Base-by-base conservation (phyloP, 1,140 invertebrate species). In the Helicoverpa armigera region DNA sequence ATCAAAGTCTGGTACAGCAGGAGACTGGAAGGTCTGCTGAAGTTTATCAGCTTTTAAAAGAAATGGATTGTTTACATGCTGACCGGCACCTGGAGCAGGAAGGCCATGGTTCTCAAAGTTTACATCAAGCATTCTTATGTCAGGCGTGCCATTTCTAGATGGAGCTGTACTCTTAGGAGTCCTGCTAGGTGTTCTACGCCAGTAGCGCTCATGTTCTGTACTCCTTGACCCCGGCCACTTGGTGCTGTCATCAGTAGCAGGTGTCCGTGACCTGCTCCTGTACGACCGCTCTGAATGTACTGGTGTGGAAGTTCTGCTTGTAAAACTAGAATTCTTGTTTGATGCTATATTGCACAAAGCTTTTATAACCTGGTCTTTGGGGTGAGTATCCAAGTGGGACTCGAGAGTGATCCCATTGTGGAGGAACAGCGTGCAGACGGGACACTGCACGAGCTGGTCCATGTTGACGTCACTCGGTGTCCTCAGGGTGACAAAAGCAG, bases 361-460 rank as follows among this genome's bases (percentile, higher is more conserved):
- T 88, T 97, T 97, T 82, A 98, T 98, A 35, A 98, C 97, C 91
- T 98, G 97, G 88, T 98, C 97, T 90, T 98, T 98, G 29, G 98
- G 97, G 95, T 98, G 97, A 9, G 97, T 98, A 87, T 97, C 96
- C 89, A 98, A 95, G 92, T 98, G 97, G 81, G 96, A 96, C 86
- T 97, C 96, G 79, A 98, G 93, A 74, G 97, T 97, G 94, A 98
- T 98, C 48, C 97, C 97, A 93, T 97, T 97, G 82, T 97, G 96
- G 65, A 98, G 95, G 90, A 96, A 98, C 58, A 98, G 95, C 23
- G 97, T 98, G 95, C 97, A 98, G 63, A 98, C 97, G 31, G 98
- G 98, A 94, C 97, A 98, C 88, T 96, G 96, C 82, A 96, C 65
- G 79, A 94, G 94, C 75, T 95, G 94, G 86, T 95, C 95, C 95